Evolutionary conservation across 2,113 vertebrate species (phyloP).

Genomic region (Siniperca chuatsi): DNA sequence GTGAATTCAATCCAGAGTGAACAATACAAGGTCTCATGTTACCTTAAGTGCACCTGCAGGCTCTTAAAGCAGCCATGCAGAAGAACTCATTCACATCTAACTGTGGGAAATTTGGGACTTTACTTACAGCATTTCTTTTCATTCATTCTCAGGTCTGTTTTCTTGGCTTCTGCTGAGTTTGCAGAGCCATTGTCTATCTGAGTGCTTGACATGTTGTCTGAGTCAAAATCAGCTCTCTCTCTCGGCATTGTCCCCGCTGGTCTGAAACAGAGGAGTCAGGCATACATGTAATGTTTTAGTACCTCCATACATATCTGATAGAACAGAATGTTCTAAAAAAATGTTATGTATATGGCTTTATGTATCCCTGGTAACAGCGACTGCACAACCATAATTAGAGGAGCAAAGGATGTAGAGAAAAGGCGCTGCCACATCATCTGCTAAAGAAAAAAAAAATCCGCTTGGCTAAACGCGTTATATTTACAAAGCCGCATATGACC

Average conservation of each 20-base stretch:
- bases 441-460: neutral
- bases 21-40: slow-evolving; percentile 14
- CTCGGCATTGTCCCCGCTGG: slow-evolving; percentile 13
- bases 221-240: slow-evolving; percentile 14
- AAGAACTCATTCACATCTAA: slow-evolving; percentile 14
- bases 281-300: neutral
- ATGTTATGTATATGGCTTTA: neutral
- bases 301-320: neutral
- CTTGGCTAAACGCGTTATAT: neutral
- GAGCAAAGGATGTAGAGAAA: neutral
- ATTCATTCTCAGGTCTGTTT: slow-evolving; percentile 74
- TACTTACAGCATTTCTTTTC: slow-evolving; percentile 87
- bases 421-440: slow-evolving; percentile 61
- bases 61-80: slow-evolving; percentile 23
- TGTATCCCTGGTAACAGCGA: slow-evolving; percentile 24
- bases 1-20: neutral
- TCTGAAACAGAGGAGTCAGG: slow-evolving; percentile 46
- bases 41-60: slow-evolving; percentile 20
- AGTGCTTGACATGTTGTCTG: slow-evolving; percentile 63
- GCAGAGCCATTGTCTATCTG: slow-evolving; percentile 60
- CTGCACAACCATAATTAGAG: neutral
- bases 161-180: slow-evolving; percentile 77
- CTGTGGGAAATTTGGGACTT: neutral
- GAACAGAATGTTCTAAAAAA: neutral
- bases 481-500: slow-evolving; percentile 8